These are phyloP conservation scores for Camponotus pennsylvanicus DNA, from an alignment of 1,140 invertebrate genomes.

Conservation along the genomic window DNA sequence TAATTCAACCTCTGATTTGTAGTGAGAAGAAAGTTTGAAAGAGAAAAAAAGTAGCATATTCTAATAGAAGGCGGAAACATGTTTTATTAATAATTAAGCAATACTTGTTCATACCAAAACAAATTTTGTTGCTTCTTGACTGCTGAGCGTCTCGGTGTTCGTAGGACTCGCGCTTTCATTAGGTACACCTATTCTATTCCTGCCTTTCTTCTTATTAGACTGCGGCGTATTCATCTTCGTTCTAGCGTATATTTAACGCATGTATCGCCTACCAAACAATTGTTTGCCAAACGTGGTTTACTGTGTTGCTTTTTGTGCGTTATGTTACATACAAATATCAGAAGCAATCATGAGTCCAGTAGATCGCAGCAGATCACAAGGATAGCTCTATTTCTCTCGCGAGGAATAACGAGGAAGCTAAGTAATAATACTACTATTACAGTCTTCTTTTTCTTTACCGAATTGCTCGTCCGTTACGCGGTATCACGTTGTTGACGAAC, in stretches of 20 bases:
- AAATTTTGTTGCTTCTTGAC: slow-evolving; percentile 81
- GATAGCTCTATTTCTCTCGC: too few species aligned
- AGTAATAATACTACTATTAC: too few species aligned
- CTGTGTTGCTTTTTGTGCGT: too few species aligned
- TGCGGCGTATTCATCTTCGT: slow-evolving; percentile 80
- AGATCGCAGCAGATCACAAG: too few species aligned
- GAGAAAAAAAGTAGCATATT: too few species aligned
- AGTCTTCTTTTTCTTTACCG: too few species aligned
- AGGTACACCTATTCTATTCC: slow-evolving; percentile 79
- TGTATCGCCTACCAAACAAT: too few species aligned
- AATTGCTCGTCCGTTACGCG: too few species aligned
- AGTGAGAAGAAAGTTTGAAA: not conserved
- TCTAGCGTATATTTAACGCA: not conserved
- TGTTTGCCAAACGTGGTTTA: not conserved
- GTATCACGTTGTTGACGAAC: too few species aligned
- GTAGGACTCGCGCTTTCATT: slow-evolving; percentile 72
- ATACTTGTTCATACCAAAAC: slow-evolving; percentile 77
- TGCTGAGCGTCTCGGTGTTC: slow-evolving; percentile 76
- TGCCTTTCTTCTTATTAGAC: slow-evolving; percentile 83
- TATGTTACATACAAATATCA: not conserved
- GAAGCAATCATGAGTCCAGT: not conserved
- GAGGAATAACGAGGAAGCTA: too few species aligned
- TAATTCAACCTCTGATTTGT: not conserved
- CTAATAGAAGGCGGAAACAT: too few species aligned
- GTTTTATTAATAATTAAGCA: not conserved